Evolutionary conservation across 2,797 vertebrate genomes (phyloP).

Genomic region (Crax fasciolata): DNA sequence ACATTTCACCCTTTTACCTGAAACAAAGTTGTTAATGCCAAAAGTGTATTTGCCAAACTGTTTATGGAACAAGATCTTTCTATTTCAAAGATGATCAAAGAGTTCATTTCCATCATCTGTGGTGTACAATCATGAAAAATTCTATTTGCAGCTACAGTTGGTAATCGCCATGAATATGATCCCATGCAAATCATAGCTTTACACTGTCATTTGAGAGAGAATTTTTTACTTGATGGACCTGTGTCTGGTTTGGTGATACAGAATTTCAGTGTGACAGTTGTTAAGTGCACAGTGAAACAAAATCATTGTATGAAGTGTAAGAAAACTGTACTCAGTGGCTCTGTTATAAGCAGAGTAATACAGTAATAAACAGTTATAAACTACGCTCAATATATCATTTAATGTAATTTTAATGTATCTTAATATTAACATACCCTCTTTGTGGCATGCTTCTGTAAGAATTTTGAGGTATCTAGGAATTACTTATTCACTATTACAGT

Average conservation of each 20-base stretch:
- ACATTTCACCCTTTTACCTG: fast-evolving
- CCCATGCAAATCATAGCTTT: not conserved
- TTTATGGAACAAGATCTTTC: not conserved
- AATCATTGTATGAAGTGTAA: not conserved
- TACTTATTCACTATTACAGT: not conserved
- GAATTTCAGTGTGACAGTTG: not conserved
- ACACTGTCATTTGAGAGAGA: not conserved
- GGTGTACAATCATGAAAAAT: not conserved
- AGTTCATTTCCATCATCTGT: not conserved
- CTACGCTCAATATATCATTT: not conserved
- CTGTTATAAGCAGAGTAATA: too few relatives aligned
- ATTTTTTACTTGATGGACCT: not conserved
- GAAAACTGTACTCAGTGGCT: not conserved
- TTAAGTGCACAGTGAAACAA: not conserved
- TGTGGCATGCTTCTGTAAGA: not conserved
- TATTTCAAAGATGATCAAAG: not conserved
- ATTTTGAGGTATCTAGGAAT: not conserved
- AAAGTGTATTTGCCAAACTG: not conserved
- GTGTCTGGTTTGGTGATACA: not conserved
- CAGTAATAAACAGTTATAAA: too few relatives aligned
- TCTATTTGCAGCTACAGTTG: not conserved
- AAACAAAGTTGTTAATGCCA: not conserved
- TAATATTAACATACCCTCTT: not conserved
- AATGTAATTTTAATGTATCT: not conserved
- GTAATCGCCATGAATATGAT: not conserved